Evolutionary conservation across 2,113 vertebrate species (phyloP), one percentile per base, ranked within the genome.

Genomic region (Pongo abelii): DNA sequence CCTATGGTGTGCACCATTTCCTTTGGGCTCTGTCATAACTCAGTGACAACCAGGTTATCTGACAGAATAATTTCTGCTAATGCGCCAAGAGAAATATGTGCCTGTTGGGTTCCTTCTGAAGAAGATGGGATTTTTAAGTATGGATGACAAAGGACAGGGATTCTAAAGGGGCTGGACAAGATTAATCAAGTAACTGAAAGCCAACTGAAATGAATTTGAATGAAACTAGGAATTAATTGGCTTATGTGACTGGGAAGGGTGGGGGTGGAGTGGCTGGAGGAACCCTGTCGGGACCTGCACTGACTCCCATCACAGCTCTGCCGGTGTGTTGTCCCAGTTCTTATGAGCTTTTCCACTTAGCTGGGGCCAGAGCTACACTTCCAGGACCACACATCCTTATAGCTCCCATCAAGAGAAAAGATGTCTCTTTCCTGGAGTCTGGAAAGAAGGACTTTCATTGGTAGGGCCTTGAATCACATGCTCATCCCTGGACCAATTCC

Each of bases 371-470:
- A 85, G 8, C 55, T 74, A 16, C 6, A 70, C 43, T 23, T 35
- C 30, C 38, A 5, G n/a, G 59, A 12, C 4, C 48, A 4, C 20
- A 5, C 1, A 2, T 9, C 10, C 4, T 48, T 32, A 13, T 0
- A 43, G 61, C 32, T 48, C 32, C 27, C n/a, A 46, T 50, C 20
- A 22, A 55, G 23, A 84, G 10, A 80, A 90, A 81, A 67, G 10
- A 35, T 8, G 32, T 93, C 40, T 43, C 52, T n/a, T 83, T 46
- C 52, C 27, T 59, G 25, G n/a, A 46, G 35, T n/a, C 30, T 61
- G 38, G 8, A 52, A 8, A 22, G 16, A 89, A 91, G 43, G 46
- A 55, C 23, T 90, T 35, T 57, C 11, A 61, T 69, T 35, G 78
- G 40, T 23, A 57, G 27, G 38, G 27, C n/a, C n/a, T 83, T 46